Conservation (phyloP, 2,113 vertebrate species). For the Octodon degus region DNA sequence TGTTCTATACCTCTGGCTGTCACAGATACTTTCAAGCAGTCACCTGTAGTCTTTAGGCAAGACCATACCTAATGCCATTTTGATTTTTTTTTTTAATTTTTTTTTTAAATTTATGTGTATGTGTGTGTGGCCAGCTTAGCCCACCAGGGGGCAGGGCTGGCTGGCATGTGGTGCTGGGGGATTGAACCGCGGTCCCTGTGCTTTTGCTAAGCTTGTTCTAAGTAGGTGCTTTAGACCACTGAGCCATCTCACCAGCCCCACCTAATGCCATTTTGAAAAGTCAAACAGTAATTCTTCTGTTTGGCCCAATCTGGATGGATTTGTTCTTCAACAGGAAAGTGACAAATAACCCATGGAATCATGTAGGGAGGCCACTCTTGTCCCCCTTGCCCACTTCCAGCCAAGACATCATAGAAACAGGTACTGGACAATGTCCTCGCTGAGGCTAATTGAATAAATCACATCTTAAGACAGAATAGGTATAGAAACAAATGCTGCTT, state of each 20-base stretch:
- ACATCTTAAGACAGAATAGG: not conserved
- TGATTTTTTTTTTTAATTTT: no score
- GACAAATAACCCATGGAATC: not conserved
- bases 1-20: not conserved
- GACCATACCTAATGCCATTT: not conserved
- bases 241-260: no score
- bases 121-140: no score
- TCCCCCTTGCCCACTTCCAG: not conserved
- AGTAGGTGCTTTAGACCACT: no score
- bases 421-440: not conserved
- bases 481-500: not conserved
- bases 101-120: no score
- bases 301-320: not conserved
- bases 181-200: no score
- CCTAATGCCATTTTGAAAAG: conserved; percentile 8
- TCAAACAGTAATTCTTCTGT: not conserved
- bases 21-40: not conserved
- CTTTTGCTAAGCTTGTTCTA: no score
- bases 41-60: not conserved
- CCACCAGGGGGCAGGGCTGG: no score
- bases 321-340: not conserved
- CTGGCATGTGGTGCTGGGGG: no score
- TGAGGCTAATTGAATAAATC: not conserved
- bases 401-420: not conserved
- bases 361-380: not conserved